A percentile compares a stretch with the other conserved stretches of the same genome.
Evolutionary conservation across 2,113 vertebrate genomes (phyloP).

Genomic region (Thinocorus orbignyianus): DNA sequence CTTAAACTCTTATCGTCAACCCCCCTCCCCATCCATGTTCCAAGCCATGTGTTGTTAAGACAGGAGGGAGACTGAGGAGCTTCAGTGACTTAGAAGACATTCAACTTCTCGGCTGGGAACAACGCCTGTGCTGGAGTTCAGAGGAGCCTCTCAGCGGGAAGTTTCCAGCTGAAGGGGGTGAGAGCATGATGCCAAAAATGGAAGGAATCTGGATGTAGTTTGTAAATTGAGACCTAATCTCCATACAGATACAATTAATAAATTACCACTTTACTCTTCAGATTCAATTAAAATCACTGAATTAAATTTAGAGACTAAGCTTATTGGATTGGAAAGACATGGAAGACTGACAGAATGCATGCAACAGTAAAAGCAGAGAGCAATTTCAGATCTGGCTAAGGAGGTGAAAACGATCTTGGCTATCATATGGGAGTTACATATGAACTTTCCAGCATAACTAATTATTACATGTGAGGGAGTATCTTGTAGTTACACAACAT

Average conservation of each 20-base stretch:
- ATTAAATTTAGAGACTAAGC: not conserved
- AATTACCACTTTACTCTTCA: not conserved
- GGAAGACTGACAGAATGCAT: not conserved
- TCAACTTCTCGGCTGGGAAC: not conserved
- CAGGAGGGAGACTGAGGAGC: not conserved
- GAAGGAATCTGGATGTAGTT: not conserved
- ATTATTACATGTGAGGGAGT: not conserved
- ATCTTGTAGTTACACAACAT: not conserved
- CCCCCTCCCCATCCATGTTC: not conserved
- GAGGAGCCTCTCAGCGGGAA: not conserved
- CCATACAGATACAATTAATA: not conserved
- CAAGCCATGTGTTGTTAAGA: not conserved
- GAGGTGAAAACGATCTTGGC: not conserved
- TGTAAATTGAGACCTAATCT: not conserved
- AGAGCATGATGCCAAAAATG: not conserved
- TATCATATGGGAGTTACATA: not conserved
- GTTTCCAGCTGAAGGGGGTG: not conserved
- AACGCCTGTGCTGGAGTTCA: not conserved
- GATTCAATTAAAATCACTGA: conserved; percentile 4
- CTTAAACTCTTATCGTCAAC: not conserved
- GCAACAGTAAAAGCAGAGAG: not conserved
- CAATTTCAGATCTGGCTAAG: not conserved
- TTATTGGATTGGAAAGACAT: not conserved
- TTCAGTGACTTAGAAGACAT: conserved; percentile 10
- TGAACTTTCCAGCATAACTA: not conserved